Evolutionary conservation across 1,140 invertebrate species (phyloP).

Genomic region (Calephelis virginiensis): DNA sequence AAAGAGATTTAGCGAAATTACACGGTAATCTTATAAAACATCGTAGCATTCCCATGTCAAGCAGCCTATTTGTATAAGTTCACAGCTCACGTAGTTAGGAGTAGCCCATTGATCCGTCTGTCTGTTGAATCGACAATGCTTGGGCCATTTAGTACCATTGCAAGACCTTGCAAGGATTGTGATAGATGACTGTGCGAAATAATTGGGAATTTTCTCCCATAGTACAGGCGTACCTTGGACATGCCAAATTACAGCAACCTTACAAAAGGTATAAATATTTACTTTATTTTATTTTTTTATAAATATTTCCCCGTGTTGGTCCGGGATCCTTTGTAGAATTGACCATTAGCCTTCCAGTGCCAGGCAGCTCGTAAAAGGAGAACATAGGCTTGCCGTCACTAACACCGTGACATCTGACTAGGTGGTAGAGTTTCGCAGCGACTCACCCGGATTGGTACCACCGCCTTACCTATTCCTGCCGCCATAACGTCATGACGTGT

Average conservation of each 20-base stretch:
- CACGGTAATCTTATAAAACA: conserved; percentile 31
- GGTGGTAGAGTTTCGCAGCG: too few relatives aligned
- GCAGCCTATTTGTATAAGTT: conserved; percentile 55
- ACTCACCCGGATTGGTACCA: too few relatives aligned
- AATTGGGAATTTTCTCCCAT: conserved; percentile 34
- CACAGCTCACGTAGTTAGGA: conserved; percentile 56
- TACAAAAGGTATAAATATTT: too few relatives aligned
- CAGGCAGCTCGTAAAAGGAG: too few relatives aligned
- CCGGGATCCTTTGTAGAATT: too few relatives aligned
- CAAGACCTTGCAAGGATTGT: conserved; percentile 28
- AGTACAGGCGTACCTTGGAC: conserved; percentile 9
- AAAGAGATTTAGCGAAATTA: conserved; percentile 34
- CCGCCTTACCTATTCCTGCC: too few relatives aligned
- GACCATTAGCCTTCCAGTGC: too few relatives aligned
- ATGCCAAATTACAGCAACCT: not conserved
- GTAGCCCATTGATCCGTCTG: conserved; percentile 57
- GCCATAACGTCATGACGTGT: too few relatives aligned
- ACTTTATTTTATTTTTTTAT: too few relatives aligned
- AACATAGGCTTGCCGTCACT: too few relatives aligned
- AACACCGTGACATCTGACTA: too few relatives aligned
- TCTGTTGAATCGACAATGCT: conserved; percentile 48
- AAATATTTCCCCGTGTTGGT: too few relatives aligned
- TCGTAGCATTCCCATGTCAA: conserved; percentile 36
- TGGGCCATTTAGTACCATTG: conserved; percentile 34
- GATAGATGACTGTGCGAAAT: conserved; percentile 50